Evolutionary conservation across 2,113 vertebrate genomes (phyloP).

Genomic region (Theristicus caerulescens): DNA sequence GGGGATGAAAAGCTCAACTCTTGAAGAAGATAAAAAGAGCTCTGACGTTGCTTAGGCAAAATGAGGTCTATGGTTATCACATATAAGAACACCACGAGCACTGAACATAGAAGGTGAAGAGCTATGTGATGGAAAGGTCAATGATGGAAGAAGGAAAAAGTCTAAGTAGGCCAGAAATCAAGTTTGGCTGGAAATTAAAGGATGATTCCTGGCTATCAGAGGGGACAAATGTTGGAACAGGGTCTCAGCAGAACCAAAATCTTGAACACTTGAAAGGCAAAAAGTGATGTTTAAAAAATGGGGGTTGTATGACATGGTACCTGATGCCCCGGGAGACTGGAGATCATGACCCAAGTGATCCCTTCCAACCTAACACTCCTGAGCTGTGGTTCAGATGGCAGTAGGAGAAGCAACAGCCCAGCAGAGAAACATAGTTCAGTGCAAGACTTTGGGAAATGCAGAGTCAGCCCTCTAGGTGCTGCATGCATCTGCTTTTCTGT

Average conservation of each 20-base stretch:
- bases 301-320: rapidly evolving
- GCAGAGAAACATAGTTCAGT: not conserved
- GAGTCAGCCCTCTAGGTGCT: not conserved
- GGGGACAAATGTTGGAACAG: rapidly evolving
- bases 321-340: not conserved
- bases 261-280: not conserved
- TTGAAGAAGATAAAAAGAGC: not conserved
- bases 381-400: not conserved
- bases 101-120: not conserved
- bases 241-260: not conserved
- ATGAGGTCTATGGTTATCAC: not conserved
- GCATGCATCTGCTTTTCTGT: not conserved
- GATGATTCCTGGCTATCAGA: not conserved
- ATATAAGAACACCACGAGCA: not conserved
- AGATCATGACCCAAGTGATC: not conserved
- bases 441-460: not conserved
- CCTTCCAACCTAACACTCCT: not conserved
- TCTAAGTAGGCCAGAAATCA: not conserved
- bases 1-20: not conserved
- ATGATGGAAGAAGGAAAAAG: not conserved
- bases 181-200: not conserved
- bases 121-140: not conserved
- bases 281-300: not conserved
- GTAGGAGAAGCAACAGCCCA: not conserved
- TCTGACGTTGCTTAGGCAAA: not conserved